Evolutionary conservation across 2,113 vertebrate species (phyloP), one percentile per base, ranked within the genome.

Genomic region (Melanerpes aurifrons): DNA sequence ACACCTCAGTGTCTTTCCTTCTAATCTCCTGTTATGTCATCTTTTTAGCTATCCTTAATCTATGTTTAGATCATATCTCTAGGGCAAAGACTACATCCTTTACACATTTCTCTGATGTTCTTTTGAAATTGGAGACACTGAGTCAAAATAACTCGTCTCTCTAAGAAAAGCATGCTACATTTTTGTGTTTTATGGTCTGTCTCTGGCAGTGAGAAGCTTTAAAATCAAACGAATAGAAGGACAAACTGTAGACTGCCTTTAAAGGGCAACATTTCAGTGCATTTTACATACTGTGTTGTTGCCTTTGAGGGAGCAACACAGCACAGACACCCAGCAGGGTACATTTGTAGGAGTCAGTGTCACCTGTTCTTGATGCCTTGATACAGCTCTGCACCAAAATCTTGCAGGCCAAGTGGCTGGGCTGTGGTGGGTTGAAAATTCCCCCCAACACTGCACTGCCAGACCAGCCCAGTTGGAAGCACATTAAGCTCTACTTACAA

Each of bases 171-270:
- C 37, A 29, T 77, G 70, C 66, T 74, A 74, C 45, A 48, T 48
- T 95, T 94, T 61, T 83, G 75, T 89, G 72, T 54, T 95, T 93
- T 94, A 87, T 89, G 28, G 58, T 66, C 26, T 45, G 26, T 89
- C 18, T 14, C 82, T 75, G 53, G 58, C 85, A 91, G 72, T 0
- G 0, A 87, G 72, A 93, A 80, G 62, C 68, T 96, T 86, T 92
- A 81, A 92, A 89, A 93, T 53, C 28, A 68, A 80, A 58, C 57
- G 82, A 73, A 57, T 63, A 70, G 71, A 89, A 91, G 68, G n/a
- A 92, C 8, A 83, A 82, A 64, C 48, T 37, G 74, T 71, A 82
- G 54, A 92, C 92, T 87, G 80, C 58, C 61, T 91, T 91, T 80
- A 96, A 87, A 87, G 28, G 35, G 31, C 57, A 82, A 50, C 28